Base-by-base conservation (phyloP, 2,797 vertebrate genomes). In the Peromyscus melanophrys region DNA sequence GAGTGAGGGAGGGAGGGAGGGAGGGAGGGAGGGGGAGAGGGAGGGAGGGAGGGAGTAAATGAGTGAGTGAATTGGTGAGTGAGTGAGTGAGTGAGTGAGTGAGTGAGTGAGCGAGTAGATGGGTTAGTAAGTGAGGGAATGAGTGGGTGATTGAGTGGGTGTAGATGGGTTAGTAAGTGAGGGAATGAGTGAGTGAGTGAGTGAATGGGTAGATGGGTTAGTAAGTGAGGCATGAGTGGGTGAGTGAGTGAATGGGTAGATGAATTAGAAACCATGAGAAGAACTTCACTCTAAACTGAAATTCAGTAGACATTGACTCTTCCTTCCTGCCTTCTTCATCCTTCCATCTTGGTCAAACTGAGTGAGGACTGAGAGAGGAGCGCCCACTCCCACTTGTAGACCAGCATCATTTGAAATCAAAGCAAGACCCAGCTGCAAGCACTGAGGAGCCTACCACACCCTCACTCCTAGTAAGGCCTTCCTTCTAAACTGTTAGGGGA, bases 131-230 rank as follows among this genome's bases (percentile, higher is more conserved):
- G 6, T 49, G 43, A 17, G 13, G 29, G 75, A 3, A 6, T 77
- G 21, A 0, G 21, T 81, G 52, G 0, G 6, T 57, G 52, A 0
- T 21, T 81, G 21, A 1, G 21, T 37, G 34, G 2, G 19, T 25
- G 19, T 25, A 49, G 19, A 1, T 81, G 52, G 0, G 21, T 57
- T 6, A 1, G 5, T 81, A 34, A 0, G 2, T 80, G 10, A 1
- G 10, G 23, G 49, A 6, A 5, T 55, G 43, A 4, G 76, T 49
- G 37, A 29, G 43, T 76, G 43, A 3, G 27, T 77, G 75, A 5
- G 21, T 37, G 52, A 1, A 8, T 57, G 23, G 1, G 78, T 37
- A 21, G 3, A 49, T 14, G 19, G 3, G 55, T 57, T 14, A 57
- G 55, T 57, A 13, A 57, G 55, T 57, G 55, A 12, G 37, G 76